These are phyloP conservation scores for Glyptemys insculpta DNA, from an alignment of 2,797 vertebrate genomes.

Conservation along the genomic window DNA sequence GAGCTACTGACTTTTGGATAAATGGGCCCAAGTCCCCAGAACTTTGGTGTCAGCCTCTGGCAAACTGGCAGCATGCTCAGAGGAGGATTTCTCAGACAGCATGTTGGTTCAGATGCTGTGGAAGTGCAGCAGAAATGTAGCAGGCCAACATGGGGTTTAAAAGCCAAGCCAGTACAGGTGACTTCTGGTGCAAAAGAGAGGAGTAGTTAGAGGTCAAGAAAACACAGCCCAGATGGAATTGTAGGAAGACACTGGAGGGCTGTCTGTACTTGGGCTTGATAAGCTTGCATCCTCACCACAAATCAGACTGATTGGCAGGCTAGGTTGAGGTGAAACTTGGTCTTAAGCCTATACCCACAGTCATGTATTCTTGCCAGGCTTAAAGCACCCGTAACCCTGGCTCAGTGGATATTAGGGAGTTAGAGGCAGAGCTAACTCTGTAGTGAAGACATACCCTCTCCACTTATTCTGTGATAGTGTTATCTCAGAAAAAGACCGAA, in stretches of 20 bases:
- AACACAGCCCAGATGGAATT: not conserved
- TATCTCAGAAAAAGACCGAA: not conserved
- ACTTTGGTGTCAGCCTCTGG: not conserved
- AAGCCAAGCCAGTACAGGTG: not conserved
- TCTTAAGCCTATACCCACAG: rapidly evolving
- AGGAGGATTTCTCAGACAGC: not conserved
- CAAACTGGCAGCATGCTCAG: not conserved
- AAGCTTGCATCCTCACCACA: not conserved
- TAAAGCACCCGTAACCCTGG: not conserved
- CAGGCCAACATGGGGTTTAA: not conserved
- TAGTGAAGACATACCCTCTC: not conserved
- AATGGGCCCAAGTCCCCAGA: not conserved
- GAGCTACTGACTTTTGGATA: not conserved
- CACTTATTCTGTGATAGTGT: not conserved
- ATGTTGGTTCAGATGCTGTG: not conserved
- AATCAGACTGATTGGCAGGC: not conserved
- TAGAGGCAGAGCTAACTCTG: not conserved
- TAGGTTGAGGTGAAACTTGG: not conserved
- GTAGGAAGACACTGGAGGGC: not conserved
- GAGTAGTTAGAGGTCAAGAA: rapidly evolving
- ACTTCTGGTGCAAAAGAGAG: not conserved
- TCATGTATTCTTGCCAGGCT: not conserved
- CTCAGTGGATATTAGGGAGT: not conserved
- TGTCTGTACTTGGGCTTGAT: not conserved
- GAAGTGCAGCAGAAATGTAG: not conserved